A percentile compares a stretch with the other conserved stretches of the same genome.
Evolutionary conservation across 2,888 invertebrate species (phyloP).

Genomic region (Callosobruchus maculatus): DNA sequence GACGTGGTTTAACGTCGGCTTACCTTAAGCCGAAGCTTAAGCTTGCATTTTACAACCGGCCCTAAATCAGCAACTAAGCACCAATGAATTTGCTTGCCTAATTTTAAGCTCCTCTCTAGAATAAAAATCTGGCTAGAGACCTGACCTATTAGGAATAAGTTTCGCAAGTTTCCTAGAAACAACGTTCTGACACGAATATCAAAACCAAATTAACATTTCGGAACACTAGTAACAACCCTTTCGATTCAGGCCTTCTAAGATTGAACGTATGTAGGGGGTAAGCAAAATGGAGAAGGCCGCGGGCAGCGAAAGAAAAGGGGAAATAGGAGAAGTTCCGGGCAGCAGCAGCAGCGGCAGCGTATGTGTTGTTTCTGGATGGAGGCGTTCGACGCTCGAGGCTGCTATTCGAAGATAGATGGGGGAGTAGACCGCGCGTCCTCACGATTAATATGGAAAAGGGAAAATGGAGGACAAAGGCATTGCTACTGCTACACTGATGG

Average conservation of each 20-base stretch:
- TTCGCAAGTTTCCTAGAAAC: too few relatives aligned
- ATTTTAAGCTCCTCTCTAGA: too few relatives aligned
- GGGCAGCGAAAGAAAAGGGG: slow-evolving; percentile 2
- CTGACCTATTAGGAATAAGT: too few relatives aligned
- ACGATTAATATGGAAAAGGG: slow-evolving; percentile 27
- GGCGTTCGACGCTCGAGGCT: slow-evolving; percentile 7
- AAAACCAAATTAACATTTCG: too few relatives aligned
- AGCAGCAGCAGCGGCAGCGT: slow-evolving; percentile 21
- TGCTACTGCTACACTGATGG: not conserved
- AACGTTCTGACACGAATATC: too few relatives aligned
- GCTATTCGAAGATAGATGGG: slow-evolving; percentile 23
- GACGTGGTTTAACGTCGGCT: too few relatives aligned
- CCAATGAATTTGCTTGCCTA: too few relatives aligned
- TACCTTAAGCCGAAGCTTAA: too few relatives aligned
- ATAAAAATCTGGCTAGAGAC: too few relatives aligned
- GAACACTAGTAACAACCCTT: not conserved
- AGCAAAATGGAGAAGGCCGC: not conserved
- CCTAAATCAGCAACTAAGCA: too few relatives aligned
- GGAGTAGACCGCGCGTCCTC: slow-evolving; percentile 8
- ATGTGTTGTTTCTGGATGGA: slow-evolving; percentile 21
- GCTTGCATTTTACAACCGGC: too few relatives aligned
- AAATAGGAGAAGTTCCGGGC: not conserved
- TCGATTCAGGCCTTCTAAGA: not conserved
- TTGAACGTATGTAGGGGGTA: not conserved
- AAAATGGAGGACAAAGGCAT: slow-evolving; percentile 22